Conservation (phyloP, 2,113 vertebrate species). For the Echinops telfairi region DNA sequence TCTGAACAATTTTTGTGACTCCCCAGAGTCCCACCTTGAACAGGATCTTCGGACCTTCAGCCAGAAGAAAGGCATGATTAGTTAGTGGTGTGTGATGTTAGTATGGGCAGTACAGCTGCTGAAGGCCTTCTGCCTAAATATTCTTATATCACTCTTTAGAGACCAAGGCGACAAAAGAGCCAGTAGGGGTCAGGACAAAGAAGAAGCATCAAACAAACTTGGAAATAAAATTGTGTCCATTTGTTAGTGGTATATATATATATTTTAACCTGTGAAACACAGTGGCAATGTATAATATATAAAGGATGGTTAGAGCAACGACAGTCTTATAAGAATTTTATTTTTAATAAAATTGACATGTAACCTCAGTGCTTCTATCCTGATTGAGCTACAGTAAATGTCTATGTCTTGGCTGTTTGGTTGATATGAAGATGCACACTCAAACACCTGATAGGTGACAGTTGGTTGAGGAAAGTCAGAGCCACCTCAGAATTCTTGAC, state of each 20-base stretch:
- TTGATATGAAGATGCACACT: neutral
- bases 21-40: neutral
- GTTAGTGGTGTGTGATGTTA: neutral
- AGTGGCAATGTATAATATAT: neutral
- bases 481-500: neutral
- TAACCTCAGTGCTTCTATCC: neutral
- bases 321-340: conserved; percentile 15
- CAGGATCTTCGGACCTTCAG: neutral
- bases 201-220: neutral
- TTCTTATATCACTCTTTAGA: neutral
- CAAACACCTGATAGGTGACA: conserved; percentile 13
- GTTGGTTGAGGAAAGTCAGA: neutral
- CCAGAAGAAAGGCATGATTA: neutral
- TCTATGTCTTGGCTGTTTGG: neutral
- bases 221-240: neutral
- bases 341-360: neutral
- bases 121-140: neutral
- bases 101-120: neutral
- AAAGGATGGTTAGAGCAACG: neutral
- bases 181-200: neutral
- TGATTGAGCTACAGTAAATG: neutral
- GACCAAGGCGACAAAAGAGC: neutral
- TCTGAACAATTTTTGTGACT: neutral
- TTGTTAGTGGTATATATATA: neutral
- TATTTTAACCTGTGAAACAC: neutral